Evolutionary conservation across 2,888 invertebrate genomes (phyloP).

Genomic region (Drosophila mimica): DNA sequence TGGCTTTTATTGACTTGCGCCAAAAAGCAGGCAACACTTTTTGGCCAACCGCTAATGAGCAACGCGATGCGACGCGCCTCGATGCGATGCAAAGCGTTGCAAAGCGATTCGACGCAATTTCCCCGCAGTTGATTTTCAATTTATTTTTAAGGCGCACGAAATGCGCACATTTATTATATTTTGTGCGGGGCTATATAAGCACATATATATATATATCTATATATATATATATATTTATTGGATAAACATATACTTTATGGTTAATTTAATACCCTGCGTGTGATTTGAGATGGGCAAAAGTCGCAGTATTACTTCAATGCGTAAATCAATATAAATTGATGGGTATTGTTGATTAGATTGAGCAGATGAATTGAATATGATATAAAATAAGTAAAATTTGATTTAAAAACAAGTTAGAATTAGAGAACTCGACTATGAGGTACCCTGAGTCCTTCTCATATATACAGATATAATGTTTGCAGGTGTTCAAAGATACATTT

Average conservation of each 20-base stretch:
- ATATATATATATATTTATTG: constrained; percentile 1
- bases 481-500: not conserved
- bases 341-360: rapidly evolving
- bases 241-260: constrained; percentile 37
- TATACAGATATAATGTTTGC: not conserved
- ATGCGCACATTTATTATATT: constrained; percentile 51
- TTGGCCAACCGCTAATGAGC: constrained; percentile 66
- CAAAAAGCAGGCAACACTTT: constrained; percentile 60
- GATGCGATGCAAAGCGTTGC: constrained; percentile 13
- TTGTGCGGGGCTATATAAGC: constrained; percentile 18
- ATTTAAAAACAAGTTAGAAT: not conserved
- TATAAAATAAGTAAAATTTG: rapidly evolving
- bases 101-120: constrained; percentile 13
- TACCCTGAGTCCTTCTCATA: not conserved
- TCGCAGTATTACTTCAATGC: not conserved
- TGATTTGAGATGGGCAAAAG: not conserved
- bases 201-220: not conserved
- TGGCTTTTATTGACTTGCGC: constrained; percentile 58
- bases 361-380: not conserved
- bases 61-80: constrained; percentile 20
- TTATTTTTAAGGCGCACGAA: constrained; percentile 59
- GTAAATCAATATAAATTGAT: not conserved
- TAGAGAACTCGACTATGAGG: not conserved
- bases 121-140: constrained; percentile 69
- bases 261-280: constrained; percentile 19